Conservation (phyloP, 2,888 invertebrate species). For the Macrophya annulata region DNA sequence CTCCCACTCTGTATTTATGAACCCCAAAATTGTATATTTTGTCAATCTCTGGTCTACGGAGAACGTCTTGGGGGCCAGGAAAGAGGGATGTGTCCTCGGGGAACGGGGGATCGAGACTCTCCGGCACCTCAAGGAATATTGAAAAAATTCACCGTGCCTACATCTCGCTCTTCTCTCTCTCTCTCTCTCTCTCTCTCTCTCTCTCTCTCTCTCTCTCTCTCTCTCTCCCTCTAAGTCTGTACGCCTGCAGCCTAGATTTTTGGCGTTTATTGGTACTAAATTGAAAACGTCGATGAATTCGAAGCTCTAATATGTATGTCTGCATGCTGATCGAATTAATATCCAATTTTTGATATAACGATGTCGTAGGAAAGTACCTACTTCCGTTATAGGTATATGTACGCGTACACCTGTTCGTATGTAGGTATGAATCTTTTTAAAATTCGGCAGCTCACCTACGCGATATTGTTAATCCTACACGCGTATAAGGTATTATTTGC, state of each 20-base stretch:
- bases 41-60: constrained; percentile 50
- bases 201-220: not conserved
- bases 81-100: constrained; percentile 40
- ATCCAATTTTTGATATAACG: not conserved
- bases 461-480: not conserved
- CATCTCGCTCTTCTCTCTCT: not conserved
- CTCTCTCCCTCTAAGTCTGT: too few relatives aligned
- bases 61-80: constrained; percentile 1
- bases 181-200: not conserved
- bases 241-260: not conserved
- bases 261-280: constrained; percentile 6
- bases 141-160: constrained; percentile 14
- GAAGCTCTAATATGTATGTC: not conserved
- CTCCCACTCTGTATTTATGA: constrained; percentile 58
- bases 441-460: not conserved
- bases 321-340: constrained; percentile 5
- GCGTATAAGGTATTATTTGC: constrained; percentile 22
- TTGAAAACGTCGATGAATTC: constrained; percentile 12
- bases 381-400: too few relatives aligned
- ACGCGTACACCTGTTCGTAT: too few relatives aligned
- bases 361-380: too few relatives aligned
- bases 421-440: not conserved
- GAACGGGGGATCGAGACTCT: not conserved
- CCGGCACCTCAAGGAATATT: constrained; percentile 23
- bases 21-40: constrained; percentile 55